Evolutionary conservation across 2,888 invertebrate genomes (phyloP).

Genomic region (Sussaba pulchella): DNA sequence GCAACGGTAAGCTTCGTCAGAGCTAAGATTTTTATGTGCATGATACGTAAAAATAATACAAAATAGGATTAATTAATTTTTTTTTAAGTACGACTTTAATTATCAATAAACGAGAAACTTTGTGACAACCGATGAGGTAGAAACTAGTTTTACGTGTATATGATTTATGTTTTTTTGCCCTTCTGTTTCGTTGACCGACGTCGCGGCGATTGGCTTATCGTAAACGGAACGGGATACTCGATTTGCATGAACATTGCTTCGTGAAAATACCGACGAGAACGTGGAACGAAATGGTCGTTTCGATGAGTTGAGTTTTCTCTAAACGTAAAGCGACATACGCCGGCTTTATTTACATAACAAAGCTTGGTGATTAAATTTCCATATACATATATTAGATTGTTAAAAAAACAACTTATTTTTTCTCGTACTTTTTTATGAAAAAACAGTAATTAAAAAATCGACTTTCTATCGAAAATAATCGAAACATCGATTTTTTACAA

Average conservation of each 20-base stretch:
- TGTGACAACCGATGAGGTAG: background rate
- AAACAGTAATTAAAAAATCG: too few species aligned
- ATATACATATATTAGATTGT: background rate
- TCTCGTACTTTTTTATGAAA: too few species aligned
- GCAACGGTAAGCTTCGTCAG: background rate
- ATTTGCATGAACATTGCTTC: background rate
- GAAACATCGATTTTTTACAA: too few species aligned
- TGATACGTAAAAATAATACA: background rate
- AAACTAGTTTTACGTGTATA: background rate
- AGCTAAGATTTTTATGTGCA: background rate
- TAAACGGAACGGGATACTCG: background rate
- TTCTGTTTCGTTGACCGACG: slow-evolving; percentile 1
- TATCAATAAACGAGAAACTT: slow-evolving; percentile 1
- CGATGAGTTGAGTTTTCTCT: background rate
- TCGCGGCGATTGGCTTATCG: background rate
- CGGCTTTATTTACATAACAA: background rate
- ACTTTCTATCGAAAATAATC: too few species aligned
- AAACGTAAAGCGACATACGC: background rate
- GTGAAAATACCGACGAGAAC: background rate
- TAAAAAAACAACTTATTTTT: background rate
- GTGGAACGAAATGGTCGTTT: background rate
- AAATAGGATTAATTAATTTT: too few species aligned
- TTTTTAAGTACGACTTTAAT: background rate
- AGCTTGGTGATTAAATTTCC: background rate
- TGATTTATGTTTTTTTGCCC: background rate